phyloP scores from a whole-genome alignment of 2,888 invertebrate species.

The Osmoderma eremita region DNA sequence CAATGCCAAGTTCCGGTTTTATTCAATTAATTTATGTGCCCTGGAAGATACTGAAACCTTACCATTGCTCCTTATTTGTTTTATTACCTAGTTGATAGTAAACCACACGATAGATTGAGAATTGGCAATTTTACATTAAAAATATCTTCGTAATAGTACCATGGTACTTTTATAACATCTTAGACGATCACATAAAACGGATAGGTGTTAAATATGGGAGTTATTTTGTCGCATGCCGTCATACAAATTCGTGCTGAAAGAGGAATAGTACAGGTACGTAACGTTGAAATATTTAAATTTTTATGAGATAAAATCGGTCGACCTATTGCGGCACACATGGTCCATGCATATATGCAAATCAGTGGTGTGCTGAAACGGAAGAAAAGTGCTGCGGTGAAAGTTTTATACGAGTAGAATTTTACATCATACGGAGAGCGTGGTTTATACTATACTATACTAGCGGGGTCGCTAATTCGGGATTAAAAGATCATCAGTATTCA shows the following conservation, averaged over 20 bases:
- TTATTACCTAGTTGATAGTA: too few species aligned
- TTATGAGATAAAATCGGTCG: background rate
- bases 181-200: slow-evolving; percentile 15
- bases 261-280: background rate
- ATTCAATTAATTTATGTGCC: too few species aligned
- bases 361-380: slow-evolving; percentile 12
- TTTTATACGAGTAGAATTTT: background rate
- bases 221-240: background rate
- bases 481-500: slow-evolving; percentile 32
- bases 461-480: slow-evolving; percentile 17
- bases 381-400: slow-evolving; percentile 14
- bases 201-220: background rate
- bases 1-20: too few species aligned
- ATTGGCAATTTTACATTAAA: too few species aligned
- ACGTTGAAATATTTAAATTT: background rate
- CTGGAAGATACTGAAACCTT: too few species aligned
- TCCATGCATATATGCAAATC: slow-evolving; percentile 18
- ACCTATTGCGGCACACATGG: slow-evolving; percentile 9
- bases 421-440: slow-evolving; percentile 6
- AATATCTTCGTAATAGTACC: too few species aligned
- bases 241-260: too few species aligned
- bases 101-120: too few species aligned
- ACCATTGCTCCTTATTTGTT: too few species aligned
- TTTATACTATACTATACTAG: background rate
- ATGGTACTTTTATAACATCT: slow-evolving; percentile 4